Conservation (phyloP, 2,888 invertebrate species). For the Scaptomyza parva region DNA sequence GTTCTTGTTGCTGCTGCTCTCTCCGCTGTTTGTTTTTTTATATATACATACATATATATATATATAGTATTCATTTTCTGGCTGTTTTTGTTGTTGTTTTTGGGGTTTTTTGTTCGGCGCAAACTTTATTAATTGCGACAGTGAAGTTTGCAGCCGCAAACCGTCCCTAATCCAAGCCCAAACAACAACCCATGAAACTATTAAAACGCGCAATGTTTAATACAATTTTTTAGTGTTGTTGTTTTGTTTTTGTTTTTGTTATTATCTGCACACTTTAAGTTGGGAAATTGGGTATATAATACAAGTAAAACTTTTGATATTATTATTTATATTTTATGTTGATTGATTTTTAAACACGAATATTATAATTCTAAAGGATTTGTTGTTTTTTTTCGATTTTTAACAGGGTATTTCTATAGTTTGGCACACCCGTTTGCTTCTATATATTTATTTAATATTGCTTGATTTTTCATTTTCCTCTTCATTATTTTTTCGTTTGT, state of each 20-base stretch:
- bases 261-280: slow-evolving; percentile 6
- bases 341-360: too few species aligned
- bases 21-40: slow-evolving; percentile 2
- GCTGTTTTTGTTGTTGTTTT: slow-evolving; percentile 2
- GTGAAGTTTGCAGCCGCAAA: slow-evolving; percentile 52
- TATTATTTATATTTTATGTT: not conserved
- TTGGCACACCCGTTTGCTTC: not conserved
- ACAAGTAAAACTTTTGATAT: not conserved
- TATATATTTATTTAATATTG: not conserved
- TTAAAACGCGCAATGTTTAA: slow-evolving; percentile 48
- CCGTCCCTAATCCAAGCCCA: slow-evolving; percentile 34
- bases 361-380: not conserved
- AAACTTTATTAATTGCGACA: slow-evolving; percentile 78
- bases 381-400: too few species aligned
- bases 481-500: slow-evolving; percentile 4
- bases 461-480: too few species aligned
- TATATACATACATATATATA: not conserved
- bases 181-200: slow-evolving; percentile 31
- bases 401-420: slow-evolving; percentile 8
- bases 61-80: slow-evolving; percentile 9
- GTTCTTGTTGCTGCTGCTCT: slow-evolving; percentile 1
- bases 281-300: not conserved
- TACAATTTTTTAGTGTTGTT: slow-evolving; percentile 4
- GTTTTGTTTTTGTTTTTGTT: not conserved
- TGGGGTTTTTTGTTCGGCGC: slow-evolving; percentile 44